Evolutionary conservation across 2,797 vertebrate genomes (phyloP).

Genomic region (Rhinatrema bivittatum): DNA sequence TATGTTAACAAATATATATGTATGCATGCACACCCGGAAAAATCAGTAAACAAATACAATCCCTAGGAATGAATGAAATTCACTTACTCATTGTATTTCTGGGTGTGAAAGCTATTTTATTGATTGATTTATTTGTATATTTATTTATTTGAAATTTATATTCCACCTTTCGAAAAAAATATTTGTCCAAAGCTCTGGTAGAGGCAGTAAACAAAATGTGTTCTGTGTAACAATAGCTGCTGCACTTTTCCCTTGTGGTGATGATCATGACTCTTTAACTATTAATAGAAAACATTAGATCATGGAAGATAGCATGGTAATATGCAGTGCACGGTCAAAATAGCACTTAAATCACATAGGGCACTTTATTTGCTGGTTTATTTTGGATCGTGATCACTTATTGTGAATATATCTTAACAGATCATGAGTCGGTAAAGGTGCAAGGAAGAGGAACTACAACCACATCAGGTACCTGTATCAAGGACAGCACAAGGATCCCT

Average conservation of each 20-base stretch:
- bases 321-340: constrained; percentile 2
- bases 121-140: too few relatives aligned
- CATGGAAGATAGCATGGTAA: constrained; percentile 5
- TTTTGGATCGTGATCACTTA: constrained; percentile 24
- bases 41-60: too few relatives aligned
- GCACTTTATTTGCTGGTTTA: constrained; percentile 4
- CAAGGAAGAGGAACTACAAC: not conserved
- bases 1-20: too few relatives aligned
- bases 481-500: not conserved
- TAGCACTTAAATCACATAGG: not conserved
- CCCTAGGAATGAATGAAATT: too few relatives aligned
- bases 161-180: too few relatives aligned
- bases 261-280: constrained; percentile 11
- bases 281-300: constrained; percentile 30
- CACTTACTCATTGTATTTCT: too few relatives aligned
- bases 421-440: not conserved
- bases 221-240: not conserved
- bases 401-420: not conserved
- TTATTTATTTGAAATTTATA: too few relatives aligned
- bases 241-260: not conserved
- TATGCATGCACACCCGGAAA: too few relatives aligned
- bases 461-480: not conserved
- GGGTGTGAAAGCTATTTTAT: too few relatives aligned
- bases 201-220: not conserved
- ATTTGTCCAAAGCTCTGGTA: too few relatives aligned